Percentiles rank a stretch among this genome's conserved stretches.
Conservation (phyloP, 2,113 vertebrate species). For the Electrona antarctica region DNA sequence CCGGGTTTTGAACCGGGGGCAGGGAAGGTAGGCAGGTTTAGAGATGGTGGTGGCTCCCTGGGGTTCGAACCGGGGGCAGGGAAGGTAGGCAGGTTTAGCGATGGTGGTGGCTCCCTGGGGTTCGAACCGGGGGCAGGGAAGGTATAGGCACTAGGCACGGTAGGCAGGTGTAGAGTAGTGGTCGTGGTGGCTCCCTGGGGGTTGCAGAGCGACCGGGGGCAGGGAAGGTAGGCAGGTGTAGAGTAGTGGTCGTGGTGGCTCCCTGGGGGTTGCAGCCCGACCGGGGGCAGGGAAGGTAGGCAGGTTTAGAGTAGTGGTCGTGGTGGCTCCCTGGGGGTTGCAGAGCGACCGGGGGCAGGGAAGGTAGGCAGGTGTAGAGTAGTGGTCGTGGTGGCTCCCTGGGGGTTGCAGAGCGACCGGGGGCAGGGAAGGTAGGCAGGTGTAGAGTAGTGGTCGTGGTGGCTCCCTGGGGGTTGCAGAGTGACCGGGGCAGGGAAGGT, state of each 20-base stretch:
- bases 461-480: conserved; percentile 26
- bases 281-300: neutral
- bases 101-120: conserved; percentile 29
- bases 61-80: conserved; percentile 5
- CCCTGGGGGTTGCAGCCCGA: conserved; percentile 26
- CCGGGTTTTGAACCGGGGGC: too few species aligned
- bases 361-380: too few species aligned
- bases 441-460: neutral
- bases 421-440: neutral
- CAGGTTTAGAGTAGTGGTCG: too few species aligned
- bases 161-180: too few species aligned
- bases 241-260: conserved; percentile 9
- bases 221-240: too few species aligned
- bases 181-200: conserved; percentile 29
- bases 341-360: conserved; percentile 6
- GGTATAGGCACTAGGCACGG: too few species aligned
- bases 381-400: conserved; percentile 19
- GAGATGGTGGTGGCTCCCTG: conserved; percentile 19
- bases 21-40: too few species aligned
- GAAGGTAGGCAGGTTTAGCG: too few species aligned
- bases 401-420: conserved; percentile 19
- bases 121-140: too few species aligned
- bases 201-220: conserved; percentile 3
- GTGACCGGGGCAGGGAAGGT: conserved; percentile 14
- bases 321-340: conserved; percentile 29